Percentiles rank a stretch among this genome's conserved stretches.
Evolutionary conservation across 2,113 vertebrate genomes (phyloP).

Genomic region (Psophia crepitans): DNA sequence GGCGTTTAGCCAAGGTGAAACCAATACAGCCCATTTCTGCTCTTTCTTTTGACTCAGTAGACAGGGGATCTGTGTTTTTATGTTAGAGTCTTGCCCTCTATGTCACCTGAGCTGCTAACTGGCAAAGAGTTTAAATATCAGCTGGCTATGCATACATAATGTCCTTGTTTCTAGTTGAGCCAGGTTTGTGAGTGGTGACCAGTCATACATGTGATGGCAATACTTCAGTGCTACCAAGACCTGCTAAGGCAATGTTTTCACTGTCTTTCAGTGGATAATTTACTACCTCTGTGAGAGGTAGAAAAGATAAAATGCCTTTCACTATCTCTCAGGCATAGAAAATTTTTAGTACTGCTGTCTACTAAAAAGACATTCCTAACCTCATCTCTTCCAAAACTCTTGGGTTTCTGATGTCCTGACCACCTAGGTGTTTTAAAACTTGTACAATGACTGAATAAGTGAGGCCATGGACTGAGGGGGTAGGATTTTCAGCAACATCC

Average conservation of each 20-base stretch:
- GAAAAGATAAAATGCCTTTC: background rate
- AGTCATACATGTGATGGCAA: background rate
- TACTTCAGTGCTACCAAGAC: background rate
- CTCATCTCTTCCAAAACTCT: background rate
- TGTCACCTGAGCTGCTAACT: background rate
- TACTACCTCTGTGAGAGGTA: background rate
- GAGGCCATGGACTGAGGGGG: background rate
- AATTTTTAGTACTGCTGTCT: background rate
- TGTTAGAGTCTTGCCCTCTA: background rate
- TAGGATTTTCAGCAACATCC: background rate
- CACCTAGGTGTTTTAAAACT: background rate
- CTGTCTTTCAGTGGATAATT: background rate
- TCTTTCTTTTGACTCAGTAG: background rate
- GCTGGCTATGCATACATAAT: background rate
- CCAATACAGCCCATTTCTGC: background rate
- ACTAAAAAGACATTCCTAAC: background rate
- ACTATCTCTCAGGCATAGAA: background rate
- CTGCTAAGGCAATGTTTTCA: background rate
- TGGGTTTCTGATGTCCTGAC: background rate
- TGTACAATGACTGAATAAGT: background rate
- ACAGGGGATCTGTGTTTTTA: background rate
- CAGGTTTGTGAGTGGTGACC: background rate
- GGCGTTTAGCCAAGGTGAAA: no score
- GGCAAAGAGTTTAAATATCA: background rate
- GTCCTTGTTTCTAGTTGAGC: background rate